A percentile compares a stretch with the other conserved stretches of the same genome.
Evolutionary conservation across 2,888 invertebrate species (phyloP).

Genomic region (Cynaeus angustus): DNA sequence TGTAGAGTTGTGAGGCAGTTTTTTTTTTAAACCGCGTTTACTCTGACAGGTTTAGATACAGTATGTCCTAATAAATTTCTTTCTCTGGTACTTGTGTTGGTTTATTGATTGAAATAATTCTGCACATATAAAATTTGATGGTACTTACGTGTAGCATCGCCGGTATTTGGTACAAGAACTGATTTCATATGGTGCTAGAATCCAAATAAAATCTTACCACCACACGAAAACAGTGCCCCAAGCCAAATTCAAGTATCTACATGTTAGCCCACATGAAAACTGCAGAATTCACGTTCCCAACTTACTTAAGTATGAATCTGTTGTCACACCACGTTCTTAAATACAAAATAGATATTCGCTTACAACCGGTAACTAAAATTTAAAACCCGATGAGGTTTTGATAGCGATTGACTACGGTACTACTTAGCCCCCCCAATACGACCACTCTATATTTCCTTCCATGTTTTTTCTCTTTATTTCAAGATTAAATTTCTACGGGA

Average conservation of each 20-base stretch:
- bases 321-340: slow-evolving; percentile 70
- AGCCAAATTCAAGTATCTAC: slow-evolving; percentile 54
- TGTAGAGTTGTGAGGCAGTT: too few relatives aligned
- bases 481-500: slow-evolving; percentile 66
- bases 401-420: slow-evolving; percentile 52
- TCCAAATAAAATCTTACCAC: slow-evolving; percentile 75
- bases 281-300: slow-evolving; percentile 42
- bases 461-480: slow-evolving; percentile 59
- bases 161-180: slow-evolving; percentile 67
- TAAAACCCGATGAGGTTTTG: slow-evolving; percentile 67
- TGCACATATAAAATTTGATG: neutral
- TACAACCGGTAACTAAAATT: slow-evolving; percentile 68
- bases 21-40: too few relatives aligned
- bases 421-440: slow-evolving; percentile 5
- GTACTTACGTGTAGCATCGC: neutral
- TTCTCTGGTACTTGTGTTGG: too few relatives aligned
- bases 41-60: too few relatives aligned
- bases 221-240: slow-evolving; percentile 80
- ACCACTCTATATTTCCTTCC: slow-evolving; percentile 67
- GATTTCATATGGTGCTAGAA: slow-evolving; percentile 84
- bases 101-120: too few relatives aligned
- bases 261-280: slow-evolving; percentile 29
- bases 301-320: slow-evolving; percentile 69
- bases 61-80: too few relatives aligned
- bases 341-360: slow-evolving; percentile 71